Evolutionary conservation across 2,888 invertebrate species (phyloP).

Genomic region (Camponotus fellah): DNA sequence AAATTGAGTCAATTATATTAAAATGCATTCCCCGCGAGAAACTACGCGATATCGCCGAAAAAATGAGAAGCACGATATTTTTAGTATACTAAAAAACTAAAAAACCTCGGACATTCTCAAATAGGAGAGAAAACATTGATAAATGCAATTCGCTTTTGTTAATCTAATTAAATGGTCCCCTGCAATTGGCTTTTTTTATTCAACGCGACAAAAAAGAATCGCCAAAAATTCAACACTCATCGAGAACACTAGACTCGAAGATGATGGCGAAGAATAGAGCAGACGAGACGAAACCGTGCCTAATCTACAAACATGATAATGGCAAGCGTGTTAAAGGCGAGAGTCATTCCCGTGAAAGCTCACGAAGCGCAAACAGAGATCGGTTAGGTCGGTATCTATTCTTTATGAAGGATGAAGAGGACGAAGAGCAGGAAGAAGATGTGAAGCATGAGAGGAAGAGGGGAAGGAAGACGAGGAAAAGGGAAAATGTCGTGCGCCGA

Average conservation of each 20-base stretch:
- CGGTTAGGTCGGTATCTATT: constrained; percentile 59
- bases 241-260: constrained; percentile 24
- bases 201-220: constrained; percentile 3
- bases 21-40: not conserved
- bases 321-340: constrained; percentile 60
- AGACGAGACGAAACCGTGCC: constrained; percentile 65
- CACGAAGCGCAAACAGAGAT: constrained; percentile 76
- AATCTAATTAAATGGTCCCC: constrained; percentile 23
- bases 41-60: not conserved
- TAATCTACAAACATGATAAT: constrained; percentile 62
- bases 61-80: not conserved
- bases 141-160: constrained; percentile 8
- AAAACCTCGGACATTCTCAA: not conserved
- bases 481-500: constrained; percentile 31
- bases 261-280: not conserved
- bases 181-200: constrained; percentile 14
- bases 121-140: not conserved
- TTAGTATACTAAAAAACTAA: not conserved
- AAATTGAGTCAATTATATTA: constrained; percentile 20
- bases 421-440: constrained; percentile 9
- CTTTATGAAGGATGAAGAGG: constrained; percentile 55
- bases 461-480: constrained; percentile 3
- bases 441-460: not conserved
- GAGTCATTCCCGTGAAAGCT: constrained; percentile 64
- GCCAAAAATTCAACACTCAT: constrained; percentile 13